Base-by-base conservation (phyloP, 2,113 vertebrate genomes). In the Pitta sordida region DNA sequence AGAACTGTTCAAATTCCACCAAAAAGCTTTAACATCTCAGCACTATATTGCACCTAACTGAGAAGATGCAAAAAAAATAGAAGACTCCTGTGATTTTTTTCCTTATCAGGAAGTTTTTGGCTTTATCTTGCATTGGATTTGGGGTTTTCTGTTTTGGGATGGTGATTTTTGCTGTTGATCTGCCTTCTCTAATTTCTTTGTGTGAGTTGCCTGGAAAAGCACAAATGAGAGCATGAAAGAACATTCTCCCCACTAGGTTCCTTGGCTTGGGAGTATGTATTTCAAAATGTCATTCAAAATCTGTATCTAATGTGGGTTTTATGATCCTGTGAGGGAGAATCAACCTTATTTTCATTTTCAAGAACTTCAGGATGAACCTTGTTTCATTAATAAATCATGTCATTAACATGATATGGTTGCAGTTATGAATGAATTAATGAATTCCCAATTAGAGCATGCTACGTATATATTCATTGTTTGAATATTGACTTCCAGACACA, bases 331-430 rank as follows among this genome's bases (percentile, higher is more conserved):
- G 49, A 58, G 55, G 27, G 27, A 91, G 49, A 95, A 92, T 89
- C 46, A 88, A 86, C 73, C 15, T 44, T 82, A 60, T 52, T 93
- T 94, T 94, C 49, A 80, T 93, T 95, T 88, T 87, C 65, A 95
- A 86, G 56, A 94, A 62, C 51, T 78, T 94, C 51, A 39, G 23
- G 15, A 78, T 60, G 51, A 95, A 89, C 52, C 59, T 95, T 89
- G 34, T 82, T 90, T 97, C 89, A 90, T 93, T 91, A 94, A 96
- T 95, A 96, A 97, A 87, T 91, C 88, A 81, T 84, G 73, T 83
- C 62, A 95, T 91, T 94, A 94, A 49, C 43, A 56, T 67, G 29
- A 78, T 92, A 93, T 94, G 93, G 95, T 91, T 91, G 83, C 78
- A 58, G 69, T 39, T 78, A 80, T 90, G n/a, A n/a, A n/a, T n/a